phyloP scores from a whole-genome alignment of 2,113 vertebrate species.

The Cromileptes altivelis region DNA sequence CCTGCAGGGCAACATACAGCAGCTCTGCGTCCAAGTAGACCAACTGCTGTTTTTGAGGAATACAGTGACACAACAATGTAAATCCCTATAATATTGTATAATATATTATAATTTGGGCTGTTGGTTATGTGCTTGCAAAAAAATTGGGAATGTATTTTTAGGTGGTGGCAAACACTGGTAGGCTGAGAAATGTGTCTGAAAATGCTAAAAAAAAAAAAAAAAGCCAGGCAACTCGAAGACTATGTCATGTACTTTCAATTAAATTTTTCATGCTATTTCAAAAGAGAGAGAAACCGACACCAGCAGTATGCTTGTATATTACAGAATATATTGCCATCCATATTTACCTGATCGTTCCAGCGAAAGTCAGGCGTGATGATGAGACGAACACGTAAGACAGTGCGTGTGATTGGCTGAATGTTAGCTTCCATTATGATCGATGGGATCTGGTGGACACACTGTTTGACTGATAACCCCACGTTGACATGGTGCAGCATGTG shows the following conservation, averaged over 20 bases:
- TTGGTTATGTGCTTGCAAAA: background rate
- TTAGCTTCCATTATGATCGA: conserved; percentile 93
- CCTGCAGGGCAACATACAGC: background rate
- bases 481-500: conserved; percentile 99
- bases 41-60: background rate
- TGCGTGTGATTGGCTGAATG: conserved; percentile 98
- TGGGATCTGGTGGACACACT: conserved; percentile 97
- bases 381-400: conserved; percentile 93
- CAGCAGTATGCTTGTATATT: too few relatives aligned
- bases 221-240: background rate
- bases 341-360: conserved; percentile 95
- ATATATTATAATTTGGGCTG: background rate
- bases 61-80: background rate
- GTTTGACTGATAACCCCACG: conserved; percentile 95
- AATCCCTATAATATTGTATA: background rate
- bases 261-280: background rate
- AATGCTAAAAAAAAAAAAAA: background rate
- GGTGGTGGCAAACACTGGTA: background rate
- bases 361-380: conserved; percentile 91
- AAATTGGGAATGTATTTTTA: background rate
- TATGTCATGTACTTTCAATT: background rate
- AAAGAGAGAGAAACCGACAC: background rate
- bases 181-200: background rate
- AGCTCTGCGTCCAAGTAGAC: background rate
- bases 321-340: background rate